Percentiles rank a stretch among this genome's conserved stretches.
These are phyloP conservation scores for Chrysina gloriosa DNA, from an alignment of 2,888 invertebrate genomes.

Conservation along the genomic window DNA sequence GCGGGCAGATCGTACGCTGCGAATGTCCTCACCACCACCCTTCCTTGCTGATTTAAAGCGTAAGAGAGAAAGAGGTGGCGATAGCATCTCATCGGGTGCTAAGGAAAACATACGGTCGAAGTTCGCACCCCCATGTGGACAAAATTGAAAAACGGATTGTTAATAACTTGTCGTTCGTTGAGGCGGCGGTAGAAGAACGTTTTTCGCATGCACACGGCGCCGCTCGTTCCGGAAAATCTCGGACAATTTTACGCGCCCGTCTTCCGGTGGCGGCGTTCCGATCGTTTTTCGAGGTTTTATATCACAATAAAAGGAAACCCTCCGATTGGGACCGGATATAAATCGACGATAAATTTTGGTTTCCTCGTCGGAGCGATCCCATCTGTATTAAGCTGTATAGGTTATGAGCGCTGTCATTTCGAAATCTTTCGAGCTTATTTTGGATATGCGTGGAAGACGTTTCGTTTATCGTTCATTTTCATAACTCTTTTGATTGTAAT, in stretches of 20 bases:
- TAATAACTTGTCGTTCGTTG: conserved; percentile 22
- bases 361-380: background rate
- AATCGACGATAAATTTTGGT: conserved; percentile 10
- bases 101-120: conserved; percentile 9
- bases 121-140: background rate
- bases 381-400: conserved; percentile 8
- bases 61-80: background rate
- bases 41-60: conserved; percentile 1
- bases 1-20: background rate
- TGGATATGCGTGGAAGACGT: no score
- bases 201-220: background rate
- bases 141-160: conserved; percentile 30
- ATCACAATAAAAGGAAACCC: background rate
- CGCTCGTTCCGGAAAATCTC: background rate
- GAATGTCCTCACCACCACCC: background rate
- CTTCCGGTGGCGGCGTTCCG: background rate
- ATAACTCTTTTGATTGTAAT: no score
- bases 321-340: background rate
- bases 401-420: background rate
- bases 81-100: conserved; percentile 1
- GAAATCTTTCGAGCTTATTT: background rate
- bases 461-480: no score
- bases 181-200: background rate
- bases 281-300: background rate
- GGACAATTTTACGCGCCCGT: background rate